Base-by-base conservation (phyloP, 2,797 vertebrate genomes). In the Halcyon smyrnensis region DNA sequence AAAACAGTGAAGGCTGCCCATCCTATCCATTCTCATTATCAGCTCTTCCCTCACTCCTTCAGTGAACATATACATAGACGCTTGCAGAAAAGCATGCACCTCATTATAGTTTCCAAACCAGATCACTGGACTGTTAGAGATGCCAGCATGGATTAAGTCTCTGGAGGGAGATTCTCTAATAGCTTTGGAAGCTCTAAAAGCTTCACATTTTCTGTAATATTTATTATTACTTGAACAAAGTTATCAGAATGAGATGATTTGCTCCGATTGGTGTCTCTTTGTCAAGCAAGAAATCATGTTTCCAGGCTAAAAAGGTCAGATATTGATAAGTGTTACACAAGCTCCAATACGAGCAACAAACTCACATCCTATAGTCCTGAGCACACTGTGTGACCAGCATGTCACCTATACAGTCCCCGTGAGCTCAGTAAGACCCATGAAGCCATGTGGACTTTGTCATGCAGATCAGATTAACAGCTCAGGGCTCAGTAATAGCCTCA, bases 381-480 rank as follows among this genome's bases (percentile, higher is more conserved):
- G 28, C 37, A 62, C 3, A 0, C 9, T 30, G 36, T 0, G 1
- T 53, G 78, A 56, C 39, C 10, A 0, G 32, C 34, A 18, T 0
- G 0, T 20, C 15, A 54, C 13, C 50, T 2, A 1, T 17, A n/a
- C 1, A 1, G 67, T 30, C 43, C 67, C 59, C 0, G 0, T 4
- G 56, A 90, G 56, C 57, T 68, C 60, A 39, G 43, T 3, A 51
- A 67, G 77, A 53, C 75, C 27, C 65, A 34, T 9, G 39, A 34
- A 90, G 25, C 88, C 81, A 45, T 65, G 76, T 64, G 43, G 71
- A 62, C 43, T 91, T 83, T 75, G 68, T 83, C 90, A 89, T 82
- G 85, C 53, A 85, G 71, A 90, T 48, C 88, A 93, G 68, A 94
- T 92, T 84, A 77, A 95, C 67, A 88, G 84, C 90, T 89, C 45